Evolutionary conservation across 2,888 invertebrate species (phyloP).

Genomic region (Eretmocerus hayati): DNA sequence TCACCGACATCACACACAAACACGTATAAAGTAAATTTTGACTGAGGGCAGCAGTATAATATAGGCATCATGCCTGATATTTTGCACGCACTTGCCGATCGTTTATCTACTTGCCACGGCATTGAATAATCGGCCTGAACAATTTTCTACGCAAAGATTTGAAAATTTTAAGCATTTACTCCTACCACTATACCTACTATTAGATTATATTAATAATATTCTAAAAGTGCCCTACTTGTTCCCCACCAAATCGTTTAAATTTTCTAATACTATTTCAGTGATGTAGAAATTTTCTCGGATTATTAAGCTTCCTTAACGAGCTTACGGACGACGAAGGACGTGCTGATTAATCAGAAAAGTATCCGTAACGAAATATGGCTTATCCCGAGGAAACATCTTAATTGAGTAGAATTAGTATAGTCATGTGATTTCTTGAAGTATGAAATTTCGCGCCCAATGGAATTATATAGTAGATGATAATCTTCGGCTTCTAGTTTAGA

Average conservation of each 20-base stretch:
- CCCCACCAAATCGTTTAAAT: conserved; percentile 11
- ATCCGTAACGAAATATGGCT: conserved; percentile 2
- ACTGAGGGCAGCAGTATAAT: no score
- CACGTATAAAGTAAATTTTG: no score
- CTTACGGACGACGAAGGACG: neutral
- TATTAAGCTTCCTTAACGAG: no score
- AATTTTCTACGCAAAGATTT: neutral
- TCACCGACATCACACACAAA: conserved; percentile 3
- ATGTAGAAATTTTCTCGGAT: conserved; percentile 17
- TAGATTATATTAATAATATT: conserved; percentile 1
- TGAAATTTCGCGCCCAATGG: no score
- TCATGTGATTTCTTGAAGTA: no score
- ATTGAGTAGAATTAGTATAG: no score
- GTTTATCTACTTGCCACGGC: neutral
- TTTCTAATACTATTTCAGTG: conserved; percentile 15
- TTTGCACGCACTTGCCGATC: neutral
- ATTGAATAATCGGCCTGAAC: neutral
- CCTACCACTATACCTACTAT: no score
- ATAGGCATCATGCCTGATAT: no score
- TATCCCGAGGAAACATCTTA: neutral
- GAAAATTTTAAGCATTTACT: no score
- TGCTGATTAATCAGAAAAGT: conserved; percentile 18
- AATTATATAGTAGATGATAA: no score
- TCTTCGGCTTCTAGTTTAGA: no score
- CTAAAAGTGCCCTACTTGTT: conserved; percentile 12